phyloP scores from a whole-genome alignment of 2,113 vertebrate genomes.

The Asarcornis scutulata region DNA sequence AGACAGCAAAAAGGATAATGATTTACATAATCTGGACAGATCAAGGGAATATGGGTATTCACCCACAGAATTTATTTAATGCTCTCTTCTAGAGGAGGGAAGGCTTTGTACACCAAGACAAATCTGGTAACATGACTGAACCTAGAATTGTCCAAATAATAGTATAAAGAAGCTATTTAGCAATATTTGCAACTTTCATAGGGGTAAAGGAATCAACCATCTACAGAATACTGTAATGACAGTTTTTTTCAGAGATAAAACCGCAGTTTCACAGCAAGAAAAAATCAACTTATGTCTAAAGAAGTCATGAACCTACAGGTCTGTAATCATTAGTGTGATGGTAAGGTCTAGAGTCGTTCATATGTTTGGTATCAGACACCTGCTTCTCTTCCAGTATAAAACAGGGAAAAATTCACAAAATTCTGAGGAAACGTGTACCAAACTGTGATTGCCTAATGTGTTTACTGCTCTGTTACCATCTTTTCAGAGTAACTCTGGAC shows the following conservation, averaged over 20 bases:
- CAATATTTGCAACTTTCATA: background rate
- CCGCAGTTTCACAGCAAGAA: background rate
- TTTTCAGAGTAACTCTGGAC: background rate
- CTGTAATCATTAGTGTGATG: background rate
- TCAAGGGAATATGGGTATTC: background rate
- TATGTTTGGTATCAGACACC: background rate
- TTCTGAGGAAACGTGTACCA: background rate
- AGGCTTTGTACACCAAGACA: background rate
- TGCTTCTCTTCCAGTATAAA: background rate
- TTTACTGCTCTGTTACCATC: background rate
- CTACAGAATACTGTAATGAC: conserved; percentile 51
- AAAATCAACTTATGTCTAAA: background rate
- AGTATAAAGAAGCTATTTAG: background rate
- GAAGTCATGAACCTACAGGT: background rate
- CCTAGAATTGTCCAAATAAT: background rate
- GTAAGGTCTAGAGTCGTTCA: background rate
- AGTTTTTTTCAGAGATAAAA: conserved; percentile 26
- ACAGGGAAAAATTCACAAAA: background rate
- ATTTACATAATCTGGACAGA: background rate
- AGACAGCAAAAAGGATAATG: background rate
- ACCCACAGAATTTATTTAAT: background rate
- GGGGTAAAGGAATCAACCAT: conserved; percentile 35
- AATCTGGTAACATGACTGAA: background rate
- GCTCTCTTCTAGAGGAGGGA: background rate
- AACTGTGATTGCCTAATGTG: background rate